Evolutionary conservation across 2,888 invertebrate species (phyloP).

Genomic region (Sussaba pulchella): DNA sequence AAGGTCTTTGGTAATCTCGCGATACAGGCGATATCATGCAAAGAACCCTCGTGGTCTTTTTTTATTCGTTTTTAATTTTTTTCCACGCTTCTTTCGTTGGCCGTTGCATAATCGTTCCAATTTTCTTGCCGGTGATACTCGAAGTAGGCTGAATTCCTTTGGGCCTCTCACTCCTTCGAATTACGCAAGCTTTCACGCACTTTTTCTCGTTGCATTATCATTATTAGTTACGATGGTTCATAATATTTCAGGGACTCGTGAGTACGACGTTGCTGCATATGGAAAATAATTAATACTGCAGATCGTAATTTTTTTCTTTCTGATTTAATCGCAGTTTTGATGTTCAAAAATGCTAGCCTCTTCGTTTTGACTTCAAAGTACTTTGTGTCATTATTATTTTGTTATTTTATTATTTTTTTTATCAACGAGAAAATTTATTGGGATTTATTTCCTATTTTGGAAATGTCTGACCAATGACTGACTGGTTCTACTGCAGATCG

Average conservation of each 20-base stretch:
- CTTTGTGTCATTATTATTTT: too few species aligned
- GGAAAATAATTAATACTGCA: neutral
- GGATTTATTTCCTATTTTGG: neutral
- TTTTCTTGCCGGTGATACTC: slow-evolving; percentile 46
- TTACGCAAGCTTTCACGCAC: slow-evolving; percentile 35
- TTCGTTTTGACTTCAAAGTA: too few species aligned
- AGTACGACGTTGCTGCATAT: neutral
- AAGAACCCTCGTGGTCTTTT: too few species aligned
- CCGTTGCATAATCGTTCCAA: slow-evolving; percentile 49
- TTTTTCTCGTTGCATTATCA: slow-evolving; percentile 15
- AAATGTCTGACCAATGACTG: slow-evolving; percentile 3
- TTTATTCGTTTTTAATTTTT: neutral
- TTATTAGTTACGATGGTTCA: neutral
- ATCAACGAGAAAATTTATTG: neutral
- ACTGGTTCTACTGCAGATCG: slow-evolving; percentile 10
- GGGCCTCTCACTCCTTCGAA: slow-evolving; percentile 16
- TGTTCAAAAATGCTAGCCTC: too few species aligned
- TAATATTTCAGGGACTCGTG: slow-evolving; percentile 18
- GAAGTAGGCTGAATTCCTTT: slow-evolving; percentile 29
- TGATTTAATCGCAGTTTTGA: too few species aligned
- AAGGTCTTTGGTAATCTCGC: too few species aligned
- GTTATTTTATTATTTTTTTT: neutral
- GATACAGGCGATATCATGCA: too few species aligned
- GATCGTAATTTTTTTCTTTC: too few species aligned
- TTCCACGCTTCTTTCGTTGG: slow-evolving; percentile 2